Evolutionary conservation across 1,140 invertebrate species (phyloP).

Genomic region (Drosophila pseudoobscura): DNA sequence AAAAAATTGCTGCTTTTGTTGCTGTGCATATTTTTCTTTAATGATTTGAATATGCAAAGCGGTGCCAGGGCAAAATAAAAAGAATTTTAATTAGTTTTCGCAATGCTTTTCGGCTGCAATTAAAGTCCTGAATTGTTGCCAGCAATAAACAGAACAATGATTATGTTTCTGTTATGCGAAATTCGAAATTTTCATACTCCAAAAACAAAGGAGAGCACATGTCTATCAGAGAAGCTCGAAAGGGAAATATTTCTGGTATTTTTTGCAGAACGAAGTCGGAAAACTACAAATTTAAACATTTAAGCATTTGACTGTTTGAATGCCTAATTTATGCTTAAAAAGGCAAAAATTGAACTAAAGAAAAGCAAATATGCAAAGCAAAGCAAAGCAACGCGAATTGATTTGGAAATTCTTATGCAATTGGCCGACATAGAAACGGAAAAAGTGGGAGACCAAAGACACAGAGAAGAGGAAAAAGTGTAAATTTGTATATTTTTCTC

Average conservation of each 20-base stretch:
- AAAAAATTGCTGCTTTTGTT: slow-evolving; percentile 44
- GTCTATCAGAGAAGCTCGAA: neutral
- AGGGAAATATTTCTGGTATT: slow-evolving; percentile 29
- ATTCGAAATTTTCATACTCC: slow-evolving; percentile 21
- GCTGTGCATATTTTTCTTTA: slow-evolving; percentile 50
- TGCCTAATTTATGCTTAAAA: slow-evolving; percentile 22
- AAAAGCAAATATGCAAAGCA: slow-evolving; percentile 33
- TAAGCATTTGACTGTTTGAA: slow-evolving; percentile 25
- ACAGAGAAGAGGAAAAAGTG: neutral
- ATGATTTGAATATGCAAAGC: slow-evolving; percentile 60
- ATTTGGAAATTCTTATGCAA: slow-evolving; percentile 35
- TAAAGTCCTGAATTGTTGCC: slow-evolving; percentile 30
- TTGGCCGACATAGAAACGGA: slow-evolving; percentile 10
- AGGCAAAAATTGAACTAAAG: slow-evolving; percentile 14
- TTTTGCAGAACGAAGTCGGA: slow-evolving; percentile 1
- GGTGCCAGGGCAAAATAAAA: slow-evolving; percentile 35
- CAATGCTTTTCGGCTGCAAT: slow-evolving; percentile 42
- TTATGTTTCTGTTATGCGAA: slow-evolving; percentile 11
- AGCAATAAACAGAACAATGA: slow-evolving; percentile 65
- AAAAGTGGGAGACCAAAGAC: neutral
- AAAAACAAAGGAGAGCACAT: neutral
- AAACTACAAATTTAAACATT: too few relatives aligned
- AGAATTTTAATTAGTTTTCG: slow-evolving; percentile 74
- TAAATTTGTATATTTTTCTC: too few relatives aligned
- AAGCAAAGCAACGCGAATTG: slow-evolving; percentile 32